Base-by-base conservation (phyloP, 2,113 vertebrate species). In the Grammatotria lemairii region DNA sequence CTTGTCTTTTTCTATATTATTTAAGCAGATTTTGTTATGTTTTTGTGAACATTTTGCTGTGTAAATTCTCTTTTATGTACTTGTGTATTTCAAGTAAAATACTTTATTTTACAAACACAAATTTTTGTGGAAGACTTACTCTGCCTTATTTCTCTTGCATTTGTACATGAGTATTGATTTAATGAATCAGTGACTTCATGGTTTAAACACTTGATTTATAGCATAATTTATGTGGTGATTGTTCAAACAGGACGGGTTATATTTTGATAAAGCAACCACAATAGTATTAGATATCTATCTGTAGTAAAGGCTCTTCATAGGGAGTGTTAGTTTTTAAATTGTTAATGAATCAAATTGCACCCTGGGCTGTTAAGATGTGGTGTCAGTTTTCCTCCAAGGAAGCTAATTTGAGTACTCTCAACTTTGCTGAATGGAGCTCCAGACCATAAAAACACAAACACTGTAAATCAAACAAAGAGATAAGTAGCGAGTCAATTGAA, bases 401-500 rank as follows among this genome's bases (percentile, higher is more conserved):
- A 45, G 40, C 23, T 3, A 82, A 78, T 75, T 1, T n/a, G 19
- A 78, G 81, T 7, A 13, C 11, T 45, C 42, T 58, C 8, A 0
- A 16, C 42, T 26, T 23, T 80, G 9, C 10, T 38, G 19, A 82
- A 28, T n/a, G 12, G 31, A 57, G 14, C 6, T 12, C 9, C 42
- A 65, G 16, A 21, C 40, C 53, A 49, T 75, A 23, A 70, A 60
- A 60, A 8, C n/a, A 53, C 33, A 68, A 40, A 68, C 19, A 68
- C 63, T 68, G 7, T 21, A 9, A 70, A 70, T 70, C 12, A 23
- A 16, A 70, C 1, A 63, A 65, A 65, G 17, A 11, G 31, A 65
- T 35, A 42, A 0, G 35, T 1, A 6, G 7, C 0, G 0, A 42
- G 35, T 42, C 0, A 1, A 68, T 35, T 23, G 19, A 40, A 7